Evolutionary conservation across 2,888 invertebrate species (phyloP), one percentile per base, ranked within the genome.

Genomic region (Arctia plantaginis): DNA sequence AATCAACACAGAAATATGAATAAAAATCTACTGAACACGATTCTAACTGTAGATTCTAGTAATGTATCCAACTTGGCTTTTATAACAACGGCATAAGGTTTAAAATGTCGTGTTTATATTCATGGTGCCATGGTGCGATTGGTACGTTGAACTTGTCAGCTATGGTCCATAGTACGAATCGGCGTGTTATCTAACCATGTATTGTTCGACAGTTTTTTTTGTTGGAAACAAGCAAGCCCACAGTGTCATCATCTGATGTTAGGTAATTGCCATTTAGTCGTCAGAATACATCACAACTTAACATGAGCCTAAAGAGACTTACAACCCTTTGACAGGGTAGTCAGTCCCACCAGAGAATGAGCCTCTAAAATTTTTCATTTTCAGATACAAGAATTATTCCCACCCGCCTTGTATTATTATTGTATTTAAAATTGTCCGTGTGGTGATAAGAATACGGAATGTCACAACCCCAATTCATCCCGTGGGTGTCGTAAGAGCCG

Each of bases 71-170:
- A 33, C 23, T 44, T 10, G 27, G 64, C 62, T 75, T 77, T 71
- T 75, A 81, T 76, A 8, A 10, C 6, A 6, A 30, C 8, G 7
- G 59, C 0, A 71, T 81, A 85, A 77, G 77, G 87, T 77, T 69
- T 68, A 82, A 33, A 80, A 73, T 84, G 15, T 66, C 67, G 35
- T 66, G 70, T 39, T 59, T n/a, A 69, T 66, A 66, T 70, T 73
- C 70, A 76, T 75, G 73, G 69, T 41, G 77, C 76, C 74, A 71
- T 73, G 79, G 81, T 85, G 76, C 84, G 86, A 84, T 78, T 81
- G 88, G 90, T 86, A 75, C 90, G 82, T 84, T 89, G 89, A 89
- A 88, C 90, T 83, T 82, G 80, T 80, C 77, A 77, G 83, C 74
- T 78, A 80, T 76, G 82, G 79, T 83, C 77, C 68, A 72, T 76